A percentile compares a stretch with the other conserved stretches of the same genome.
These are phyloP conservation scores for Sapajus apella DNA, from an alignment of 2,113 vertebrate genomes.

Conservation along the genomic window DNA sequence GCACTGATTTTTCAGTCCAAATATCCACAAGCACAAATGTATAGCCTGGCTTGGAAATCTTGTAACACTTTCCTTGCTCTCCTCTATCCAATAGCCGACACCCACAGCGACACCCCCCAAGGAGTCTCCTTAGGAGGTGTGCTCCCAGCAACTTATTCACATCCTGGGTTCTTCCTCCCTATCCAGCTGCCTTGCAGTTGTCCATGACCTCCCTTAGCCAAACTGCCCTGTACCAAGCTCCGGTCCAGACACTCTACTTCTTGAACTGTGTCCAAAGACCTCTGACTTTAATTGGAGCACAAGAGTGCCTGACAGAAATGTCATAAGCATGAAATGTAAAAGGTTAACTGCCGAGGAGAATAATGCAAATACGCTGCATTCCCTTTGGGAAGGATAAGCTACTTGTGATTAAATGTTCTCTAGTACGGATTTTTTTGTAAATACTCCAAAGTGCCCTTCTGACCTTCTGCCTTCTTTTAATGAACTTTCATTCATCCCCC, in stretches of 20 bases:
- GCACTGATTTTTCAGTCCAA: not conserved
- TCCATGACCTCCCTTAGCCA: not conserved
- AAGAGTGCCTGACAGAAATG: conserved; percentile 33
- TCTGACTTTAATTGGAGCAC: conserved; percentile 58
- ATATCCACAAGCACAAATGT: not conserved
- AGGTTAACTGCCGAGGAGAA: conserved; percentile 67
- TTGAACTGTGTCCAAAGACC: conserved; percentile 50
- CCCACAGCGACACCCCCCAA: not conserved
- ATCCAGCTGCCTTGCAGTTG: not conserved
- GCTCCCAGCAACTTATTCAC: not conserved
- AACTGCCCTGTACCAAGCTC: not conserved
- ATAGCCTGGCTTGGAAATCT: not conserved
- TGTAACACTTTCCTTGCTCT: not conserved
- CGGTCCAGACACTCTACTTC: conserved; percentile 34
- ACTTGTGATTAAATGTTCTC: conserved; percentile 55
- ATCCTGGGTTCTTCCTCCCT: not conserved
- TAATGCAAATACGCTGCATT: not conserved
- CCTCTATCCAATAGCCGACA: not conserved
- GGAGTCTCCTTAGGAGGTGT: not conserved
- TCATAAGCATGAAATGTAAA: conserved; percentile 68
- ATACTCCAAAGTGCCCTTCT: conserved; percentile 29
- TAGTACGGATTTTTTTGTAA: not conserved
- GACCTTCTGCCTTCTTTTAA: conserved; percentile 36
- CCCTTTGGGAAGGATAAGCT: conserved; percentile 41
- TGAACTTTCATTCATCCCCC: not conserved